Percentiles rank a stretch among this genome's conserved stretches.
phyloP scores from a whole-genome alignment of 2,888 invertebrate genomes.

The Pristionchus japonicus region DNA sequence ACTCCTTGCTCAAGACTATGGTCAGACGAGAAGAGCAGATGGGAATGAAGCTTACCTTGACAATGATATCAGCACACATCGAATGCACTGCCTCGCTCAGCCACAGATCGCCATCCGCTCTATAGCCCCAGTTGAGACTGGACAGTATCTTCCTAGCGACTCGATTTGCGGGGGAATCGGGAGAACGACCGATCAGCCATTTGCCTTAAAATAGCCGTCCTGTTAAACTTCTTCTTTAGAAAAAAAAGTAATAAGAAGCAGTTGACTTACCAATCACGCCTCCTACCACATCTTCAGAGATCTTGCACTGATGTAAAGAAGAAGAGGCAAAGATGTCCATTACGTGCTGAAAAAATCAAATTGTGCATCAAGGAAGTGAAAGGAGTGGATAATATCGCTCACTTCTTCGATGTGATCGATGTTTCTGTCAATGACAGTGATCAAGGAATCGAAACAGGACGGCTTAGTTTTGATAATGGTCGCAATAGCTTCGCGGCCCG shows the following conservation, averaged over 20 bases:
- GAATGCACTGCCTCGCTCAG: conserved; percentile 65
- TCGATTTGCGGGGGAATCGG: conserved; percentile 65
- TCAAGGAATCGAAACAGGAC: conserved; percentile 55
- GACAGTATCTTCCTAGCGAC: conserved; percentile 64
- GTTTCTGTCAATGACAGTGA: conserved; percentile 67
- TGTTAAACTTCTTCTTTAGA: background rate
- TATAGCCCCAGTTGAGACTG: conserved; percentile 62
- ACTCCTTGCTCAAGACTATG: background rate
- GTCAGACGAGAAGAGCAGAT: no score
- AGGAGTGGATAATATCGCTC: no score
- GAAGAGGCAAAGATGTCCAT: conserved; percentile 67
- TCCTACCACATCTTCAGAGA: conserved; percentile 47
- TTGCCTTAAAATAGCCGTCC: conserved; percentile 59
- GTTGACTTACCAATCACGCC: conserved; percentile 41
- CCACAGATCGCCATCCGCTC: conserved; percentile 58
- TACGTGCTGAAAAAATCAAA: conserved; percentile 59
- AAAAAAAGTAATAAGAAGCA: no score
- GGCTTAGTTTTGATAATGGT: conserved; percentile 64
- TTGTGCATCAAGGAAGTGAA: background rate
- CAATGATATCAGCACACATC: conserved; percentile 66
- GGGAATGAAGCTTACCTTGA: no score
- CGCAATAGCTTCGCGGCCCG: conserved; percentile 69
- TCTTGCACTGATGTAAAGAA: conserved; percentile 61
- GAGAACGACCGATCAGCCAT: conserved; percentile 69
- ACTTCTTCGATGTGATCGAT: conserved; percentile 67